A percentile compares a stretch with the other conserved stretches of the same genome.
Conservation (phyloP, 1,140 invertebrate genomes). For the Megalopta genalis region DNA sequence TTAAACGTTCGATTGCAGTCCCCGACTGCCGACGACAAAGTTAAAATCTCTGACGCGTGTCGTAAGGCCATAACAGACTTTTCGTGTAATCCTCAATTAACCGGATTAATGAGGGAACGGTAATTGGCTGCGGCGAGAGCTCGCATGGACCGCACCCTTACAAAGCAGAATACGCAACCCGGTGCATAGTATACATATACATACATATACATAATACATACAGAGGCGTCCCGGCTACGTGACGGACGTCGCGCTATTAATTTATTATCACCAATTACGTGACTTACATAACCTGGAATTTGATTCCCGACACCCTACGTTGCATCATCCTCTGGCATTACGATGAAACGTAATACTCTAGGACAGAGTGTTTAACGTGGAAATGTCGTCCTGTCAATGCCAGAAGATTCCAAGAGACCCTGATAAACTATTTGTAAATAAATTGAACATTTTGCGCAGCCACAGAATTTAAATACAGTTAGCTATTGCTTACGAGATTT, state of each 20-base stretch:
- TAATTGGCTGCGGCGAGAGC: conserved; percentile 72
- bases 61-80: conserved; percentile 74
- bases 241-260: conserved; percentile 52
- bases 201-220: too few relatives aligned
- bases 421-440: neutral
- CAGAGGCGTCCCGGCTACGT: neutral
- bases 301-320: neutral
- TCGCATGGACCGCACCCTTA: conserved; percentile 45
- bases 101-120: conserved; percentile 70
- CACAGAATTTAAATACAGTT: too few relatives aligned
- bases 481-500: too few relatives aligned
- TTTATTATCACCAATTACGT: conserved; percentile 60
- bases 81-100: conserved; percentile 74
- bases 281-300: conserved; percentile 20
- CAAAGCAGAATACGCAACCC: conserved; percentile 31
- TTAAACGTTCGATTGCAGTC: neutral
- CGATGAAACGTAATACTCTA: neutral
- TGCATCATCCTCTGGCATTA: neutral
- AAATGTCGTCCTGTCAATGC: neutral
- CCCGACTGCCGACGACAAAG: conserved; percentile 19
- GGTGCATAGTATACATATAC: neutral
- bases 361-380: neutral
- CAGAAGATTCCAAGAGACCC: neutral
- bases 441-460: too few relatives aligned
- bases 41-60: conserved; percentile 51